Conservation (phyloP, 2,113 vertebrate species). For the Melanerpes formicivorus region DNA sequence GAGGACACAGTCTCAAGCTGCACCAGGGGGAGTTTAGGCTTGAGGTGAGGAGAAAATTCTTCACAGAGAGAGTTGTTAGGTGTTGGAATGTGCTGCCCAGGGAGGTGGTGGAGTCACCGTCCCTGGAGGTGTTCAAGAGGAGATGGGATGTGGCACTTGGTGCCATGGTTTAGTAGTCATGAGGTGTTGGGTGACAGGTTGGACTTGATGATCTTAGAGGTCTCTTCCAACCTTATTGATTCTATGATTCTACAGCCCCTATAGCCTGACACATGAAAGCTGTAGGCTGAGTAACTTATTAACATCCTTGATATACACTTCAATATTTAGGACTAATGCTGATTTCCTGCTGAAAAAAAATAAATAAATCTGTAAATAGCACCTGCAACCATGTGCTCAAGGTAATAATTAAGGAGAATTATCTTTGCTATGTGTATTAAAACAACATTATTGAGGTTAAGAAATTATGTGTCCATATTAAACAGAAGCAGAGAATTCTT, state of each 20-base stretch:
- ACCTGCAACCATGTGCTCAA: constrained; percentile 27
- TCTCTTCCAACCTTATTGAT: no score
- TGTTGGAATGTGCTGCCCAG: no score
- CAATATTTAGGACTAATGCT: constrained; percentile 26
- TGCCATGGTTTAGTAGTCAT: no score
- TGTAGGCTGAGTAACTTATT: constrained; percentile 27
- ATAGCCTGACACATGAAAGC: background rate
- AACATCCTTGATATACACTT: background rate
- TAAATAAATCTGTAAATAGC: background rate
- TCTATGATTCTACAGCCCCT: background rate
- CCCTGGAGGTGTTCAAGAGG: no score
- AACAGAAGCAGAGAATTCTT: constrained; percentile 8
- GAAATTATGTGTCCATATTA: constrained; percentile 40
- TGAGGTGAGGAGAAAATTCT: no score
- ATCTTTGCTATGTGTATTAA: constrained; percentile 43
- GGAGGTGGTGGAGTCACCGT: no score
- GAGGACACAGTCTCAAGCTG: no score
- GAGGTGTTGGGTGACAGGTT: no score
- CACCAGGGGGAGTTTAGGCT: no score
- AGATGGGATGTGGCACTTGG: no score
- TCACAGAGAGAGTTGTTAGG: no score
- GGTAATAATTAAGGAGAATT: constrained; percentile 49
- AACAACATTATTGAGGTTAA: constrained; percentile 39
- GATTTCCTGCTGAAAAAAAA: background rate
- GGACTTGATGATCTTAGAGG: no score